phyloP scores from a whole-genome alignment of 2,888 invertebrate species.

The Harpagoxenus sublaevis region DNA sequence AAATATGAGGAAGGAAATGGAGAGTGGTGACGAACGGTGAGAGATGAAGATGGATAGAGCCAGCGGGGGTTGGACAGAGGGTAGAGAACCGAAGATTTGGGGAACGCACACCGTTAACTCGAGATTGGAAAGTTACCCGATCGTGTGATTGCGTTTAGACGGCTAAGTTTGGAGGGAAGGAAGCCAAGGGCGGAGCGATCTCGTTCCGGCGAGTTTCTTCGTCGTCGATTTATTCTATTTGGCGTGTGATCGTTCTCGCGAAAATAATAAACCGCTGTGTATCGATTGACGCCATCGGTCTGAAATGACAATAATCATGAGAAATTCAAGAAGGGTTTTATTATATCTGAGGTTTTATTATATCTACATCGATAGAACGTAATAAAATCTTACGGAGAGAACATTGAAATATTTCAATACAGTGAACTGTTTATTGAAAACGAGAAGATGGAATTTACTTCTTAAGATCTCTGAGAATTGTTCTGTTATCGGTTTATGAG shows the following conservation, averaged over 20 bases:
- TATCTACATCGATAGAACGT: not conserved
- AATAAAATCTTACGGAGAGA: slow-evolving; percentile 5
- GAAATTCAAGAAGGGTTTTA: slow-evolving; percentile 28
- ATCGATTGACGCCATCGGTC: slow-evolving; percentile 31
- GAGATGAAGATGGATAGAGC: slow-evolving; percentile 28
- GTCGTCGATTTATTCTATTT: slow-evolving; percentile 54
- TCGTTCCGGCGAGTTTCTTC: slow-evolving; percentile 37
- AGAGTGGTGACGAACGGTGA: not conserved
- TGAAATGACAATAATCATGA: not conserved
- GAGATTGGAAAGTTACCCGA: slow-evolving; percentile 82
- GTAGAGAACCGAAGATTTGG: slow-evolving; percentile 70
- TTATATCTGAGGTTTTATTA: slow-evolving; percentile 38
- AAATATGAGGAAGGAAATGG: slow-evolving; percentile 22
- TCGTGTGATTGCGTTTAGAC: slow-evolving; percentile 82
- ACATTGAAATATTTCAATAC: slow-evolving; percentile 8
- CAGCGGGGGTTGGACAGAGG: not conserved
- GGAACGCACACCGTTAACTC: slow-evolving; percentile 79
- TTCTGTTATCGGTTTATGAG: slow-evolving; percentile 10
- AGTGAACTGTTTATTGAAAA: slow-evolving; percentile 18
- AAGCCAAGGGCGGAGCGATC: slow-evolving; percentile 64
- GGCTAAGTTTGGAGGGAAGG: slow-evolving; percentile 66
- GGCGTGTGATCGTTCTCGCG: slow-evolving; percentile 44
- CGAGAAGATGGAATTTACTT: slow-evolving; percentile 9
- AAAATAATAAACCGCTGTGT: slow-evolving; percentile 49
- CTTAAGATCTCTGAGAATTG: not conserved